Conservation (phyloP, 2,113 vertebrate genomes). For the Platycercus adscitus region DNA sequence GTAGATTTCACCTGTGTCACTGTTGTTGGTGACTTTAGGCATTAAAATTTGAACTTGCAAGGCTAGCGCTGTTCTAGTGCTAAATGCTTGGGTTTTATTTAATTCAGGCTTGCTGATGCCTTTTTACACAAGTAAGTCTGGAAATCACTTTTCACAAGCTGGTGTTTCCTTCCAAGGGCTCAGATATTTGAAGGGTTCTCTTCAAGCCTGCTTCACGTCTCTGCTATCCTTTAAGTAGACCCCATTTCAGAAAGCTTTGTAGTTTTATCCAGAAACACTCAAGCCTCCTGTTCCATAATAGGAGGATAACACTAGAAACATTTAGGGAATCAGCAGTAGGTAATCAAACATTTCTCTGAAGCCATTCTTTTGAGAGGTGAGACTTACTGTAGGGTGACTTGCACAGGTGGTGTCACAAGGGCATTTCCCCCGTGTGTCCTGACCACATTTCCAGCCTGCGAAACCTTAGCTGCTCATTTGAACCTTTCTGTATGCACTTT, state of each 20-base stretch:
- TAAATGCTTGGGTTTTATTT: not conserved
- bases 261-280: not conserved
- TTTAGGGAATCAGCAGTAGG: not conserved
- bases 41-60: not conserved
- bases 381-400: not conserved
- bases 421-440: not conserved
- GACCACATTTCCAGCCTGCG: not conserved
- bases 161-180: not conserved
- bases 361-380: not conserved
- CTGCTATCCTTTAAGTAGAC: not conserved
- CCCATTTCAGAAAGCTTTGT: not conserved
- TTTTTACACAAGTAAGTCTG: not conserved
- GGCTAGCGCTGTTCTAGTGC: not conserved
- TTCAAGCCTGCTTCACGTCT: not conserved
- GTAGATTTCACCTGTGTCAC: not conserved
- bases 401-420: not conserved
- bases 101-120: not conserved
- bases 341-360: not conserved
- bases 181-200: not conserved
- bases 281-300: not conserved
- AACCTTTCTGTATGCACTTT: not conserved
- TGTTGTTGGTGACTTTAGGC: not conserved
- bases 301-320: not conserved
- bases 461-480: not conserved
- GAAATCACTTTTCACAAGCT: not conserved